Percentiles rank a stretch among this genome's conserved stretches.
Evolutionary conservation across 2,797 vertebrate species (phyloP).

Genomic region (Melopsittacus undulatus): DNA sequence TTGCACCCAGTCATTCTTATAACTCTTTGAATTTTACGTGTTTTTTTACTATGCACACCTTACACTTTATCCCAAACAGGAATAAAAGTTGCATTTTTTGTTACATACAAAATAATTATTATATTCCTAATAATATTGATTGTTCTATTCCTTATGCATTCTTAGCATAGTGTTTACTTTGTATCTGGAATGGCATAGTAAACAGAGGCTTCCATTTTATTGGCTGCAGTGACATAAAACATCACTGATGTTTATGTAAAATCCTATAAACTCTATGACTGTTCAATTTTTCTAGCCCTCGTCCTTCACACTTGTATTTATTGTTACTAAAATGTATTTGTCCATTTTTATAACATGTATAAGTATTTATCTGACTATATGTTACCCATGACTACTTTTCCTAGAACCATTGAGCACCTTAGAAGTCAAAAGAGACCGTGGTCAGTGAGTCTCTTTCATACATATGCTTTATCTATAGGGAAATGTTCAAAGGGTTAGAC

Average conservation of each 20-base stretch:
- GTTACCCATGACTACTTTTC: not conserved
- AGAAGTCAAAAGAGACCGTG: not conserved
- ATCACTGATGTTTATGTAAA: not conserved
- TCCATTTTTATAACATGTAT: not conserved
- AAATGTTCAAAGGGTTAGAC: not conserved
- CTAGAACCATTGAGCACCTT: not conserved
- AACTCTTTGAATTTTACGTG: not conserved
- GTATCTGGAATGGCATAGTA: not conserved
- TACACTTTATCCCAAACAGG: not conserved
- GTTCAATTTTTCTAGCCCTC: not conserved
- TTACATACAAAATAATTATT: not conserved
- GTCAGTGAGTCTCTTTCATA: not conserved
- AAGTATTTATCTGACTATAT: not conserved
- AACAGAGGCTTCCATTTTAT: not conserved
- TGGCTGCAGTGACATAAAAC: rapidly evolving
- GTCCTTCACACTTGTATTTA: not conserved
- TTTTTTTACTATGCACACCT: not conserved
- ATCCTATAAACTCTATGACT: not conserved
- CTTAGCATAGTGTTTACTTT: not conserved
- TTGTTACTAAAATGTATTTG: not conserved
- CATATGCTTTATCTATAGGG: not conserved
- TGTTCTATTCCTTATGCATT: not conserved
- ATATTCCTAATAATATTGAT: not conserved
- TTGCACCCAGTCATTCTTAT: not conserved
- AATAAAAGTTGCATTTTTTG: not conserved